Evolutionary conservation across 2,113 vertebrate genomes (phyloP).

Genomic region (Lamprotornis superbus): DNA sequence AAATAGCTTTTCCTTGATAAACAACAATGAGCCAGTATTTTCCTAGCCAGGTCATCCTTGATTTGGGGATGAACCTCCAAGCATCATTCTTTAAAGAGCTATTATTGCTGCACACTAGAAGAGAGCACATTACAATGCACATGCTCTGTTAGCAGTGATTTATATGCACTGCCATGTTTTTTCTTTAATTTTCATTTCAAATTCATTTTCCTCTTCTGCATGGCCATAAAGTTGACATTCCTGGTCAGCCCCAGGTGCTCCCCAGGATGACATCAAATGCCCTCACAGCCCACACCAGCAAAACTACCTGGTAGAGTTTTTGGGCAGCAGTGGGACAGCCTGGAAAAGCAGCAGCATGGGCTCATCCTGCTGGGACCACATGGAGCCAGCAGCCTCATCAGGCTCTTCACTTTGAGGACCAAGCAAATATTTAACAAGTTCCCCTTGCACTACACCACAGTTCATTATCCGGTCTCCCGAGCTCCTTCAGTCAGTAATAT

Average conservation of each 20-base stretch:
- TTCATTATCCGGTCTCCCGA: conserved; percentile 46
- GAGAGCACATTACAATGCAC: neutral
- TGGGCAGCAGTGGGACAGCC: neutral
- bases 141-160: neutral
- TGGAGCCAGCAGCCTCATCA: neutral
- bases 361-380: neutral
- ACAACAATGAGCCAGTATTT: neutral
- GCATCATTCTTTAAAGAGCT: neutral
- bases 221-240: neutral
- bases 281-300: neutral
- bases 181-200: neutral
- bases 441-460: conserved; percentile 7
- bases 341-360: neutral
- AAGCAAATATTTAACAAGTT: conserved; percentile 56
- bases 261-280: neutral
- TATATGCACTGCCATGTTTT: neutral
- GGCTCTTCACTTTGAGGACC: conserved; percentile 17
- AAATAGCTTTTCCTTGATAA: conserved; percentile 9
- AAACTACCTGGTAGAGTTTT: neutral
- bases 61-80: neutral
- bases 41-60: neutral
- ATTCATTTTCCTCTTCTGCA: neutral
- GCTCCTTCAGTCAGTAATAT: conserved; percentile 45
- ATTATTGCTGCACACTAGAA: neutral
- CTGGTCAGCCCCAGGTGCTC: neutral